Evolutionary conservation across 2,888 invertebrate species (phyloP).

Genomic region (Cheilosia grossa): DNA sequence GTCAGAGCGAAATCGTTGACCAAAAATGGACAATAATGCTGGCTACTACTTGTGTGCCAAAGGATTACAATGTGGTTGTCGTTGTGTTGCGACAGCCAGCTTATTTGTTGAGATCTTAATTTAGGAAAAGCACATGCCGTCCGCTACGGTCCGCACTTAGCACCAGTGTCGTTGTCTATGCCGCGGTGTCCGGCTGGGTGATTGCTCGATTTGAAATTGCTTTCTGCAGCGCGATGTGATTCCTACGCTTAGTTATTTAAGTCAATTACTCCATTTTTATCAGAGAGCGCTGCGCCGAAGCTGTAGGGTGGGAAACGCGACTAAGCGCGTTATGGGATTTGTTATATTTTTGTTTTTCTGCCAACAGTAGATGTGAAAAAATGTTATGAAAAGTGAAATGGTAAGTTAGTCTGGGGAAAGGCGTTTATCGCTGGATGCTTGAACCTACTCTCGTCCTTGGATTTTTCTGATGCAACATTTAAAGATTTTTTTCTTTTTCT

Average conservation of each 20-base stretch:
- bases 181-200: slow-evolving; percentile 52
- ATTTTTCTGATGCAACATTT: too few relatives aligned
- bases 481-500: too few relatives aligned
- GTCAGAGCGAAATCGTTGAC: slow-evolving; percentile 67
- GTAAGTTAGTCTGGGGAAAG: not conserved
- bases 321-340: slow-evolving; percentile 63
- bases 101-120: slow-evolving; percentile 69
- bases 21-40: slow-evolving; percentile 73
- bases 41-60: slow-evolving; percentile 26
- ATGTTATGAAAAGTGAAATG: not conserved
- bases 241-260: slow-evolving; percentile 72
- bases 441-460: too few relatives aligned
- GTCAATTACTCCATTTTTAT: slow-evolving; percentile 73
- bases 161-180: slow-evolving; percentile 28
- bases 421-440: too few relatives aligned
- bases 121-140: slow-evolving; percentile 71
- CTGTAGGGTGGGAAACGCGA: slow-evolving; percentile 6
- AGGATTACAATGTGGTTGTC: slow-evolving; percentile 42
- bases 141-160: slow-evolving; percentile 26
- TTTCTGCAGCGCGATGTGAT: slow-evolving; percentile 62
- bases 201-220: slow-evolving; percentile 71
- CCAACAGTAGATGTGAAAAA: not conserved
- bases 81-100: not conserved
- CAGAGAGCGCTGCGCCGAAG: not conserved
- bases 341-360: not conserved